These are phyloP conservation scores for Turdus rufiventris DNA, from an alignment of 2,113 vertebrate genomes.

Conservation along the genomic window DNA sequence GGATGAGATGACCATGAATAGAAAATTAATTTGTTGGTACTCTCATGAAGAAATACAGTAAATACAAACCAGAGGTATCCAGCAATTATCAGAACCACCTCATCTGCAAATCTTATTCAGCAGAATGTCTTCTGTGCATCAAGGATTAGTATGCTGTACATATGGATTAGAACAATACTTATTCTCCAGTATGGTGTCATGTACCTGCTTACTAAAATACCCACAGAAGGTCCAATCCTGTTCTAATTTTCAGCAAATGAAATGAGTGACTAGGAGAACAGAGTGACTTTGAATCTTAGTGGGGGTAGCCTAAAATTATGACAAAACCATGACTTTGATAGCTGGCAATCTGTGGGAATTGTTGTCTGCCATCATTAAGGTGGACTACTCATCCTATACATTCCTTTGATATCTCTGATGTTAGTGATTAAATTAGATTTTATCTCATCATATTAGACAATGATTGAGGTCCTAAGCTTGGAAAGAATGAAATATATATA, in stretches of 20 bases:
- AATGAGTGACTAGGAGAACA: not conserved
- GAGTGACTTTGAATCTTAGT: not conserved
- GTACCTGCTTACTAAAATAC: not conserved
- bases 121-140: not conserved
- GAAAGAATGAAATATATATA: not conserved
- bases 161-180: not conserved
- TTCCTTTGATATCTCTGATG: not conserved
- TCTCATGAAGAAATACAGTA: not conserved
- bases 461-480: not conserved
- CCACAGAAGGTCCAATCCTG: not conserved
- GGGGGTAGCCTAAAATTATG: not conserved
- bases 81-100: not conserved
- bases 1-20: not conserved
- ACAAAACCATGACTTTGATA: not conserved
- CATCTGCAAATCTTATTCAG: not conserved
- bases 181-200: not conserved
- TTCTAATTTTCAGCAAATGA: not conserved
- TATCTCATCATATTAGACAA: not conserved
- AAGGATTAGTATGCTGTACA: not conserved
- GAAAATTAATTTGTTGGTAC: not conserved
- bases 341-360: not conserved
- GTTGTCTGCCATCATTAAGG: not conserved
- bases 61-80: not conserved
- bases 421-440: not conserved
- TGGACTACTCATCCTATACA: rapidly evolving